Base-by-base conservation (phyloP, 1,140 invertebrate genomes). In the Drosophila tsacasi region DNA sequence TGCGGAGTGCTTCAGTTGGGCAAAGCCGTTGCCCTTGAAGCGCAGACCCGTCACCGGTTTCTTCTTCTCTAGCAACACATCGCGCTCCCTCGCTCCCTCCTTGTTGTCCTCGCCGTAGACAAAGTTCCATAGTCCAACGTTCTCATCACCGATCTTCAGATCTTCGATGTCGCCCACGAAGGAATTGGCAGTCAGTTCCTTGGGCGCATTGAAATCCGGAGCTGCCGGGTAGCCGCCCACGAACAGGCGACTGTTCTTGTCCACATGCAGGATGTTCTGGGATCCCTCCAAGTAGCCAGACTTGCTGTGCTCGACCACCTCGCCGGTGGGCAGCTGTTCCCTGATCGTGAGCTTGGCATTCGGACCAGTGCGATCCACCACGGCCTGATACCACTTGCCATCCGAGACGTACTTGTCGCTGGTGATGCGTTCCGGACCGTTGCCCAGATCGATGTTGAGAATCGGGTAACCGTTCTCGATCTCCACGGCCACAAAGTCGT, bases 81-180 rank as follows among this genome's bases (percentile, higher is more conserved):
- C 66, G 0, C 39, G 96, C 87, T 97, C 96, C 15, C 93, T 86
- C 0, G 97, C 96, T 9, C 96, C 97, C 73, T 95, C 93, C 50
- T 95, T 94, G 60, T 97, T 97, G 40, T 97, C 96, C 40, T 96
- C 96, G 27, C 95, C 96, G 46, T 96, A 95, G 9, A 95, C 94
- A 84, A 99, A 99, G 94, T 99, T 99, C 98, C 98, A 99, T 17
- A 99, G 94, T 0, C 98, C 98, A 17, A 99, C 95, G 5, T 96
- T 96, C 15, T 96, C 96, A 35, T 98, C 97, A 19, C 98, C 98
- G 76, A 99, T 96, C 55, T 96, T 95, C 0, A 99, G 93, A 58
- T 98, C 97, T 91, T 99, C 98, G 68, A 99, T 97, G 79, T 96
- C 95, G 5, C 99, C 99, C 52, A 96, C 95, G 92, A 98, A 99